Percentiles rank a stretch among this genome's conserved stretches.
phyloP scores from a whole-genome alignment of 2,888 invertebrate genomes.

The Augiades crinisus region DNA sequence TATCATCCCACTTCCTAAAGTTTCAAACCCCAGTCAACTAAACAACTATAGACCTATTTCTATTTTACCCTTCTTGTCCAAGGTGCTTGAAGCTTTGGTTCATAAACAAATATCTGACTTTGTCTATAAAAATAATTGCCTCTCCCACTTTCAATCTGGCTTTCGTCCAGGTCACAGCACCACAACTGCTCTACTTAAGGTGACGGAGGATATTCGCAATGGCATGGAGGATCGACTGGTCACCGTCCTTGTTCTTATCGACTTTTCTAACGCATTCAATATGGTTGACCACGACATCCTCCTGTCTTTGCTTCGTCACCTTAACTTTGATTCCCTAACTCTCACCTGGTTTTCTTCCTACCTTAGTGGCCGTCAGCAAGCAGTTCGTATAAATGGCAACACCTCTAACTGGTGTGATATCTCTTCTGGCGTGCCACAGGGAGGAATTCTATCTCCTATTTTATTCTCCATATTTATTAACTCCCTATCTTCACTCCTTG shows the following conservation, averaged over 20 bases:
- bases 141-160: neutral
- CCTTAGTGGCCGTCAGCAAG: no score
- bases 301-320: no score
- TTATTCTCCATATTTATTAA: no score
- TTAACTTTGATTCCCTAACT: no score
- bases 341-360: no score
- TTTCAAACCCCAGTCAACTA: neutral
- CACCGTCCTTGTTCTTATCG: neutral
- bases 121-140: neutral
- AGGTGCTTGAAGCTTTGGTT: neutral
- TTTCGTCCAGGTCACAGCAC: conserved; percentile 6
- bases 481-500: no score
- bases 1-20: neutral
- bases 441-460: no score
- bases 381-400: no score
- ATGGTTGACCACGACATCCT: neutral
- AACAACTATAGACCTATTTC: no score
- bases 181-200: neutral
- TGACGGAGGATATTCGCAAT: no score
- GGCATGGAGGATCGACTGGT: neutral
- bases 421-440: no score
- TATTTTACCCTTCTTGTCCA: neutral
- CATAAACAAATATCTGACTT: neutral
- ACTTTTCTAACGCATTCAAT: conserved; percentile 6
- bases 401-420: no score